Evolutionary conservation across 35 echinoderm and acorn worm species (phyloP), one percentile per base, ranked within the genome.

Genomic region (Heliocidaris erythrogramma): DNA sequence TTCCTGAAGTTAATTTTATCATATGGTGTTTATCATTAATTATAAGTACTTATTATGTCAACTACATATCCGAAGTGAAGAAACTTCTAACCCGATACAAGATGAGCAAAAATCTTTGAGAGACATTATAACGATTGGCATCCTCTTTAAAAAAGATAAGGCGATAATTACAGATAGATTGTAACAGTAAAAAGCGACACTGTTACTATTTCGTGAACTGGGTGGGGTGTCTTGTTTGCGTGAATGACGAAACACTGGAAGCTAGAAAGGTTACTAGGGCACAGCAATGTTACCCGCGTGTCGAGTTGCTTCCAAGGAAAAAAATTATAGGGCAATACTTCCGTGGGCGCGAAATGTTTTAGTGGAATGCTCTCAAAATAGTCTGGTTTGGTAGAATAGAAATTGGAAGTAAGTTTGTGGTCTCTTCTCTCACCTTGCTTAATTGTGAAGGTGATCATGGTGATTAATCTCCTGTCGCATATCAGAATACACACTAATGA

Each of bases 371-470:
- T 78, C 65, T 78, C 65, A 78, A 78, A 78, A 78, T 78, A n/a
- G 65, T 78, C 65, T 78, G 65, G 65, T 78, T 78, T n/a, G 8
- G 65, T 78, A 7, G 65, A 21, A 78, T 24, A 27, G 65, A 78
- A 78, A 78, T 78, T 78, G 65, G 65, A 78, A 78, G 65, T 78
- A 18, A 78, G 65, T 21, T 78, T n/a, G 21, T 78, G 18, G 5
- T 27, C 7, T 78, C 21, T 78, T 14, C 18, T 7, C 5, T 8
- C 65, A 78, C 21, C 65, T 78, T 78, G 65, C 65, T 27, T n/a
- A n/a, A n/a, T n/a, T 78, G 65, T 78, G 65, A 78, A 78, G n/a
- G 65, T 78, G 65, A 78, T 78, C n/a, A 78, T n/a, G n/a, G 65
- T 78, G 65, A 78, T 78, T 78, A 27, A 78, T 78, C 17, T 18